These are phyloP conservation scores for Coptodon bakossiorum DNA, from an alignment of 2,113 vertebrate species.

Conservation along the genomic window DNA sequence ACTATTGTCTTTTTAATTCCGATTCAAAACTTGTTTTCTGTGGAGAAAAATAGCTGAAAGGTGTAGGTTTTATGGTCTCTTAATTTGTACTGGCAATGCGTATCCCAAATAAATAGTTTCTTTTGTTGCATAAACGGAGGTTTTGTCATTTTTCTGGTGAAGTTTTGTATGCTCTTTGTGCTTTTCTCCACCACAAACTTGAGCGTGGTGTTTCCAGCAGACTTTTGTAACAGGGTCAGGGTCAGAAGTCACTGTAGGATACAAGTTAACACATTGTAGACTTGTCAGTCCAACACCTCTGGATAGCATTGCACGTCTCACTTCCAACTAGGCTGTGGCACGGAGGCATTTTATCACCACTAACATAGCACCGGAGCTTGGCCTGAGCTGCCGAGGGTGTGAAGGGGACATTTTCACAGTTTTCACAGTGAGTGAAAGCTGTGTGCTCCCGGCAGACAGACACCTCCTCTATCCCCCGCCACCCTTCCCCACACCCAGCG, in stretches of 20 bases:
- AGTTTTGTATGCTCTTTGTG: background rate
- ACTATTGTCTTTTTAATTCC: conserved; percentile 82
- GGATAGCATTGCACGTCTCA: conserved; percentile 32
- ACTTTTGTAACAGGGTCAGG: conserved; percentile 42
- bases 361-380: conserved; percentile 15
- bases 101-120: conserved; percentile 96
- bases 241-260: conserved; percentile 59
- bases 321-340: background rate
- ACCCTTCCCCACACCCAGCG: conserved; percentile 2
- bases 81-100: conserved; percentile 97
- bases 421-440: conserved; percentile 56
- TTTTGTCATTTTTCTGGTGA: conserved; percentile 32
- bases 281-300: conserved; percentile 52
- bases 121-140: conserved; percentile 82
- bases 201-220: conserved; percentile 8
- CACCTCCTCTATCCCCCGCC: background rate
- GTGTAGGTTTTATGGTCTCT: conserved; percentile 91
- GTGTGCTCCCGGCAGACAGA: conserved; percentile 44
- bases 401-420: conserved; percentile 60
- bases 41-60: conserved; percentile 82
- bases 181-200: background rate
- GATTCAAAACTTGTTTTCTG: conserved; percentile 79
- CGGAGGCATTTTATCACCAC: conserved; percentile 41
- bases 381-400: conserved; percentile 33
- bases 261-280: conserved; percentile 49